phyloP scores from a whole-genome alignment of 2,797 vertebrate genomes.

The Acrocephalus scirpaceus region DNA sequence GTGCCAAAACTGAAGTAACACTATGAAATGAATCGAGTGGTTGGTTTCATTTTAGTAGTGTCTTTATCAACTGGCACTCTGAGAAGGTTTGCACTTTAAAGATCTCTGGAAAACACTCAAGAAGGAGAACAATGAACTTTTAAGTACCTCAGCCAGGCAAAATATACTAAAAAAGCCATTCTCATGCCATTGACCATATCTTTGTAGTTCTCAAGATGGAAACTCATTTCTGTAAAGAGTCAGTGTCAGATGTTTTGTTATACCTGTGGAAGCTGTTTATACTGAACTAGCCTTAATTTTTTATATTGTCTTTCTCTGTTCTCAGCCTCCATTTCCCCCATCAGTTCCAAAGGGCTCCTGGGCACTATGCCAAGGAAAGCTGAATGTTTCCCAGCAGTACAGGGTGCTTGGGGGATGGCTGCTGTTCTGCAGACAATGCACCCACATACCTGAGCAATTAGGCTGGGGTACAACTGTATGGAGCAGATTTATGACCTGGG shows the following conservation, averaged over 20 bases:
- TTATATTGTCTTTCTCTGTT: neutral
- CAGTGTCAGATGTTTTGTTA: neutral
- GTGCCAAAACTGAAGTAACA: slow-evolving; percentile 7
- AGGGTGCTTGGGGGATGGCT: accelerated
- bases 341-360: neutral
- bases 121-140: neutral
- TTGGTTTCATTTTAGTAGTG: neutral
- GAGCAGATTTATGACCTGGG: neutral
- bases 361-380: neutral
- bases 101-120: neutral
- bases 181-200: neutral
- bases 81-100: neutral
- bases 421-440: neutral
- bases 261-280: neutral
- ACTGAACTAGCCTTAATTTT: neutral
- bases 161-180: neutral
- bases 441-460: neutral
- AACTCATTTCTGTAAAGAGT: neutral
- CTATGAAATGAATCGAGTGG: neutral
- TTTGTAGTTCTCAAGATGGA: neutral
- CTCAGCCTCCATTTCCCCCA: neutral
- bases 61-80: neutral
- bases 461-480: neutral
- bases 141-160: neutral
- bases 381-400: neutral